These are phyloP conservation scores for Polietes domitor DNA, from an alignment of 2,888 invertebrate species.

Conservation along the genomic window DNA sequence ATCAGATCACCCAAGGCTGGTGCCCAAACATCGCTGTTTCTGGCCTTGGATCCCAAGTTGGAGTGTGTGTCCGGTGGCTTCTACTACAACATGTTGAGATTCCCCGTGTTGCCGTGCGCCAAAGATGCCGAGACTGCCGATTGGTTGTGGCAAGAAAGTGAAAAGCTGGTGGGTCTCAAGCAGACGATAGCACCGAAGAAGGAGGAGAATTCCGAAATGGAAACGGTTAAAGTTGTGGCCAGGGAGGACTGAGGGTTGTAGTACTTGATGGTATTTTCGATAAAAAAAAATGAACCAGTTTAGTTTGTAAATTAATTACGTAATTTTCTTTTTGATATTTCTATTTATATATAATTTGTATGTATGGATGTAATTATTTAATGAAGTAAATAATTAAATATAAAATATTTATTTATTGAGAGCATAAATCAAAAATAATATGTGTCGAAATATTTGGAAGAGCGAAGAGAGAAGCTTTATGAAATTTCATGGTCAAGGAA, in stretches of 20 bases:
- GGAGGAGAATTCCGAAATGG: slow-evolving; percentile 46
- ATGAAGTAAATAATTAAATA: slow-evolving; percentile 7
- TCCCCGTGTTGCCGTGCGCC: slow-evolving; percentile 82
- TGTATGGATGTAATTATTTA: too few relatives aligned
- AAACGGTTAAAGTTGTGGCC: slow-evolving; percentile 58
- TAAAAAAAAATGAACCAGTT: slow-evolving; percentile 7
- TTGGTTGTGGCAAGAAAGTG: slow-evolving; percentile 84
- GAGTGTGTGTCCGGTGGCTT: slow-evolving; percentile 76
- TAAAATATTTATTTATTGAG: background rate
- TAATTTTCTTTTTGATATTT: background rate
- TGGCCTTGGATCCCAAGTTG: slow-evolving; percentile 78
- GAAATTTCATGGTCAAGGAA: too few relatives aligned
- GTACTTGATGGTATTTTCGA: background rate
- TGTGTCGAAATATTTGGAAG: background rate
- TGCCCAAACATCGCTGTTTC: slow-evolving; percentile 77
- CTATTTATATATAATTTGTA: slow-evolving; percentile 8
- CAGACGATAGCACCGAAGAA: slow-evolving; percentile 52
- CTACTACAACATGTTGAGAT: slow-evolving; percentile 84
- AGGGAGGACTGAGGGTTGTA: slow-evolving; percentile 42
- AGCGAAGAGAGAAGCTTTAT: too few relatives aligned
- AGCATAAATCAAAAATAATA: background rate
- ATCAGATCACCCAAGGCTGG: slow-evolving; percentile 78
- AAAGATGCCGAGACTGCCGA: slow-evolving; percentile 82
- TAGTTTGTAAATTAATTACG: slow-evolving; percentile 7
- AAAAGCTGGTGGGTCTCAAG: slow-evolving; percentile 76